These are phyloP conservation scores for Drosophila rubida DNA, from an alignment of 2,888 invertebrate genomes.

Conservation along the genomic window DNA sequence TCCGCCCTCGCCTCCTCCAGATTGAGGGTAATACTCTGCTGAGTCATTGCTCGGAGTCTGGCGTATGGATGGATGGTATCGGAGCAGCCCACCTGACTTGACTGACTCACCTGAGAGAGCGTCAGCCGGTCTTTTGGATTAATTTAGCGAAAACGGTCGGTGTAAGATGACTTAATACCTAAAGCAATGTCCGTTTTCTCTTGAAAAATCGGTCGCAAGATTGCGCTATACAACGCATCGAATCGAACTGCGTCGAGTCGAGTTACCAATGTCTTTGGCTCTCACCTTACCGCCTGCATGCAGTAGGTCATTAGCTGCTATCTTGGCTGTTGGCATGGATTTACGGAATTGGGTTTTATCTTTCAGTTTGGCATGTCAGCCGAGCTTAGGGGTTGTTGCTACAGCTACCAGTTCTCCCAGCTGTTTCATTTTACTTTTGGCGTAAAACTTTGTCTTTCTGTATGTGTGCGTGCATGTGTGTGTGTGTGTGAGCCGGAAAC, in stretches of 20 bases:
- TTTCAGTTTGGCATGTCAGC: constrained; percentile 39
- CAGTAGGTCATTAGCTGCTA: constrained; percentile 31
- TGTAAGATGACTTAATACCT: constrained; percentile 64
- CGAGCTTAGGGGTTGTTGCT: constrained; percentile 59
- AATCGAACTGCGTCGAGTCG: not conserved
- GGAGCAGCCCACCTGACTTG: constrained; percentile 56
- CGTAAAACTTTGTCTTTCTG: constrained; percentile 43
- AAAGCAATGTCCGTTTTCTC: constrained; percentile 58
- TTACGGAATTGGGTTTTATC: constrained; percentile 68
- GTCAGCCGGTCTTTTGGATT: constrained; percentile 66
- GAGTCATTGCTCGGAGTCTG: constrained; percentile 51
- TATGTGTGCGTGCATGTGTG: not conserved
- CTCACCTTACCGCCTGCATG: not conserved
- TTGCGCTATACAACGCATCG: constrained; percentile 9
- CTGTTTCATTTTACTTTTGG: constrained; percentile 53
- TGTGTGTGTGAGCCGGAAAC: constrained; percentile 62
- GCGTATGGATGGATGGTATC: constrained; percentile 20
- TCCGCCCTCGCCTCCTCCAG: constrained; percentile 19
- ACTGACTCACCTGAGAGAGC: constrained; percentile 45
- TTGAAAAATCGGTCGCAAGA: constrained; percentile 33
- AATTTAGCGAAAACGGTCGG: constrained; percentile 21
- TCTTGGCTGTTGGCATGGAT: constrained; percentile 39
- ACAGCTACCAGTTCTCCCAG: constrained; percentile 38
- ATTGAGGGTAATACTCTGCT: constrained; percentile 52
- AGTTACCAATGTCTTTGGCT: constrained; percentile 5